Evolutionary conservation across 2,113 vertebrate species (phyloP).

Genomic region (Bos javanicus): DNA sequence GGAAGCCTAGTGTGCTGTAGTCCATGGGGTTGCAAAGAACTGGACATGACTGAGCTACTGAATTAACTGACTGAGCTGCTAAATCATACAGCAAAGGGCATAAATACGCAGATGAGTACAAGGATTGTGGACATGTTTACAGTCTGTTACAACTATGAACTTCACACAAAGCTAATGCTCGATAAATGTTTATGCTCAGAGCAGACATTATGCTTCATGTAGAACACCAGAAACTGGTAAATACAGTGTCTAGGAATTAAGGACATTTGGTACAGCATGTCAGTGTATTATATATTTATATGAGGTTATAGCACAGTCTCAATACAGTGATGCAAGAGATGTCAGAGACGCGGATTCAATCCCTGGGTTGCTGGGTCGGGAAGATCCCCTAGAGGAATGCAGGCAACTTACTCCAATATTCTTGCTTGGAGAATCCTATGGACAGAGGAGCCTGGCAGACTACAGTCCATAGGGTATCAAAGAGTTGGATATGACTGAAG

Average conservation of each 20-base stretch:
- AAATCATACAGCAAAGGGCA: background rate
- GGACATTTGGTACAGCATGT: background rate
- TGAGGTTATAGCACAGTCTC: background rate
- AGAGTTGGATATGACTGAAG: background rate
- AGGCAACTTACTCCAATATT: background rate
- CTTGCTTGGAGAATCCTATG: background rate
- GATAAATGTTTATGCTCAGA: background rate
- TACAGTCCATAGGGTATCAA: background rate
- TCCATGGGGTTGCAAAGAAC: background rate
- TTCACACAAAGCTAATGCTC: background rate
- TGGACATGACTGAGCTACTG: background rate
- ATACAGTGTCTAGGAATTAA: background rate
- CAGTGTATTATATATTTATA: background rate
- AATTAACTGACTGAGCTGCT: background rate
- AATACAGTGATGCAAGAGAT: background rate
- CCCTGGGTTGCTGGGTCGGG: rapidly evolving
- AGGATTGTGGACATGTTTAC: background rate
- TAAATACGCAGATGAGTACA: background rate
- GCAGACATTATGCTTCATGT: background rate
- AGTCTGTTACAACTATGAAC: background rate
- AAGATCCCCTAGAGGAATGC: background rate
- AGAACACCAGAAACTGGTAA: background rate
- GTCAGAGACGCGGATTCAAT: rapidly evolving
- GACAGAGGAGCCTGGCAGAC: background rate
- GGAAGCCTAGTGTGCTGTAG: background rate